Evolutionary conservation across 2,888 invertebrate genomes (phyloP), one percentile per base, ranked within the genome.

Genomic region (Corythucha ciliata): DNA sequence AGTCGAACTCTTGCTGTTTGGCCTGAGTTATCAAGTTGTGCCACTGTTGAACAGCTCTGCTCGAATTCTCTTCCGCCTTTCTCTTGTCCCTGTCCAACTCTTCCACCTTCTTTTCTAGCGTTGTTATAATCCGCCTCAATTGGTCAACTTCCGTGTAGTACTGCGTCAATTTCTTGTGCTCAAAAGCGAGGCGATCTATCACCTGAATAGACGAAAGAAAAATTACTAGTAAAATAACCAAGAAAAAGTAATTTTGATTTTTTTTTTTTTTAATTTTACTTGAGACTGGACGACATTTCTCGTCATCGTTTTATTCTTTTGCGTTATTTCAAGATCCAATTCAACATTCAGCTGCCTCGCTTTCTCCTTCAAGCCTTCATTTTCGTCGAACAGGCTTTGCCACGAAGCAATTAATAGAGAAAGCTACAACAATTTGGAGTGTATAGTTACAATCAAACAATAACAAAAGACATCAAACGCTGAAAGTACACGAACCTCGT

Each of bases 321-420:
- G 80, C 56, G 71, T 70, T 64, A 78, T 74, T 27, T 74, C 73
- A 42, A 81, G 64, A 56, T 77, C 74, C 60, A 69, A 71, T 50
- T 77, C 76, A 59, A 75, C 69, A 53, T 66, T 72, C 55, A 74
- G 69, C 48, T 65, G 70, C 58, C 70, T 73, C 60, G 80, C 77
- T 54, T 70, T 72, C 48, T 75, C 73, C 65, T 76, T 79, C 37
- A 74, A 74, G 26, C 72, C 72, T 51, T 75, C 73, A 60, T 79
- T 79, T 63, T 79, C 76, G 0, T 72, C 72, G 37, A 79, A 75
- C 34, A 85, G 64, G 56, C 77, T 75, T 40, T 76, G 71, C 62
- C 83, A 81, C 1, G 77, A 73, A 14, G 70, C 66, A 40, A 84
- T 69, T 65, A 87, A 73, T 36, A 67, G 69, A 60, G 83, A 80